A percentile compares a stretch with the other conserved stretches of the same genome.
phyloP scores from a whole-genome alignment of 2,113 vertebrate species.

The Baryphthengus martii region DNA sequence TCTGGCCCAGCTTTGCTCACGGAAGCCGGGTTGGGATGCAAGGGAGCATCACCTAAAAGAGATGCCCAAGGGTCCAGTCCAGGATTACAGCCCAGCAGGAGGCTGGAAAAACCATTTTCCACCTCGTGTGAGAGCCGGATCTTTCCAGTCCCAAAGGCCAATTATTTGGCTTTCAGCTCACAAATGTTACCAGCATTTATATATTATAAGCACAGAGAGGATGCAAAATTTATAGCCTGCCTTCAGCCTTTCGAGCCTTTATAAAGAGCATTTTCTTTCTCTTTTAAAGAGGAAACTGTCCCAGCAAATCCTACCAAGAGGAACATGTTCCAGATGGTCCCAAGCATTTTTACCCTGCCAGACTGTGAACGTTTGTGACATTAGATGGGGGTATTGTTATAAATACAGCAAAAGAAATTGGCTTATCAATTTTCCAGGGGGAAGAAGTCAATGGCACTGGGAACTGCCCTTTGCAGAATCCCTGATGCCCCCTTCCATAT shows the following conservation, averaged over 20 bases:
- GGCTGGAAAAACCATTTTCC: background rate
- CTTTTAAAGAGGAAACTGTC: background rate
- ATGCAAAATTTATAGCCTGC: background rate
- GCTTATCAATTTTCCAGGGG: background rate
- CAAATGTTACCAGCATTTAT: background rate
- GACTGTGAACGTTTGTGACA: rapidly evolving
- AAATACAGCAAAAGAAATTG: background rate
- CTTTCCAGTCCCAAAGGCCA: rapidly evolving
- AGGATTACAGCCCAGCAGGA: background rate
- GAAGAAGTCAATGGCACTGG: rapidly evolving
- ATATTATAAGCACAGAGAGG: background rate
- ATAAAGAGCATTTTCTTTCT: background rate
- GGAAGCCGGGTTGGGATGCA: rapidly evolving
- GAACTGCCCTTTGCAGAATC: background rate
- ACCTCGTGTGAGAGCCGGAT: rapidly evolving
- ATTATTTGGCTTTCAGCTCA: background rate
- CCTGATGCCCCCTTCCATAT: background rate
- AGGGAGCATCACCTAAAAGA: background rate
- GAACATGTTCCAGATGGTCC: rapidly evolving
- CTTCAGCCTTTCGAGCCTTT: background rate
- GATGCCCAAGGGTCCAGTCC: background rate
- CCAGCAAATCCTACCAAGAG: background rate
- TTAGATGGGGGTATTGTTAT: background rate
- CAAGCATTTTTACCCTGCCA: background rate
- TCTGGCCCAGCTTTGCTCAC: background rate